Percentiles rank a stretch among this genome's conserved stretches.
Conservation (phyloP, 1,140 invertebrate genomes). For the Drosophila guanche region DNA sequence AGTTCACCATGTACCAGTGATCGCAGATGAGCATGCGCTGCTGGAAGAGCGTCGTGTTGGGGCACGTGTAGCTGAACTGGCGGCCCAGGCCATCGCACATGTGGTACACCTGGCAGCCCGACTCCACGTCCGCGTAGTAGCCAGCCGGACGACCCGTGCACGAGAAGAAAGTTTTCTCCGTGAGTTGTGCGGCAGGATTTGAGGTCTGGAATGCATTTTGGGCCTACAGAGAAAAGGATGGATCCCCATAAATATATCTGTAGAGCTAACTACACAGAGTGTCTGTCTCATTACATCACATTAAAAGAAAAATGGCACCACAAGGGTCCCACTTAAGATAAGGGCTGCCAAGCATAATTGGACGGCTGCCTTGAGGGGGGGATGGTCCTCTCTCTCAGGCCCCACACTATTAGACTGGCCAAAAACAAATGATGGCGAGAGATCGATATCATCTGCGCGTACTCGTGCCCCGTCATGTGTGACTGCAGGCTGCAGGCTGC, state of each 20-base stretch:
- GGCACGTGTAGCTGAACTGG: slow-evolving; percentile 90
- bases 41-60: slow-evolving; percentile 91
- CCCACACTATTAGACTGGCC: slow-evolving; percentile 40
- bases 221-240: slow-evolving; percentile 36
- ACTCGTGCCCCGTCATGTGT: slow-evolving; percentile 43
- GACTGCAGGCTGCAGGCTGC: slow-evolving; percentile 2
- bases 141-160: slow-evolving; percentile 87
- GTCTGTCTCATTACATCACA: slow-evolving; percentile 5
- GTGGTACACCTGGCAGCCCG: slow-evolving; percentile 90
- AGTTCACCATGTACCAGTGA: slow-evolving; percentile 93
- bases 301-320: slow-evolving; percentile 21
- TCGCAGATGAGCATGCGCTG: slow-evolving; percentile 91
- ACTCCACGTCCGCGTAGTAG: slow-evolving; percentile 90
- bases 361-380: slow-evolving; percentile 14
- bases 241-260: background rate
- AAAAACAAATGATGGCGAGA: slow-evolving; percentile 57
- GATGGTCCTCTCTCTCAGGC: slow-evolving; percentile 44
- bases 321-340: slow-evolving; percentile 3
- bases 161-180: slow-evolving; percentile 85
- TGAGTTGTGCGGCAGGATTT: slow-evolving; percentile 40
- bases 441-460: slow-evolving; percentile 39
- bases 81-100: slow-evolving; percentile 90
- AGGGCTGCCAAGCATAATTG: slow-evolving; percentile 11
- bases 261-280: background rate
- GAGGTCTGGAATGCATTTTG: slow-evolving; percentile 54